Evolutionary conservation across 2,888 invertebrate genomes (phyloP), one percentile per base, ranked within the genome.

Genomic region (Amphipyra tragopoginis): DNA sequence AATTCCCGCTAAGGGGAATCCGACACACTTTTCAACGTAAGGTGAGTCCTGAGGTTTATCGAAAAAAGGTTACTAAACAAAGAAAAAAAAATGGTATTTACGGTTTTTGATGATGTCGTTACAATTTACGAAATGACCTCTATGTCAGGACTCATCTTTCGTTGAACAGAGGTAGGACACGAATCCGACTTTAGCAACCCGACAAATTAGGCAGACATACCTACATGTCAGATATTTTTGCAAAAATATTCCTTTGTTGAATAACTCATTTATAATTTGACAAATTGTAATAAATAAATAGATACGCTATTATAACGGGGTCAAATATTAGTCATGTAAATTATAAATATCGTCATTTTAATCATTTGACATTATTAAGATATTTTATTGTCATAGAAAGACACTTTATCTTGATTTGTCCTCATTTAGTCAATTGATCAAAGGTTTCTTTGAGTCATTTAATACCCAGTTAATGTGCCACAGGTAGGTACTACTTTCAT

Each of bases 391-490:
- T 42, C 55, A 67, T 49, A 21, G 10, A 29, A 45, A 56, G 39
- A 2, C 54, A 68, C 40, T 65, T 52, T 65, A 53, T 69, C 74
- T 65, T 73, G 72, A 61, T 65, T 69, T 73, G 55, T 55, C 26
- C 4, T 26, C 34, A 52, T 57, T 58, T 5, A 44, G 36, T 58
- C 48, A 34, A 63, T 38, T 49, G 49, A 47, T 63, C 50, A 59
- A 44, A 45, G 14, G 34, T 39, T 48, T 36, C 26, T 43, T 51
- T 40, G 10, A n/a, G 5, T 38, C 3, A 21, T 50, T 43, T 64
- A 21, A 36, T 42, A n/a, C n/a, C n/a, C n/a, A 53, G 21, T 42
- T 11, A 48, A 9, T 10, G 26, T 39, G 39, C 53, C 26, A 48
- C 21, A 21, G 21, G 21, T 21, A 21, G 21, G 21, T 8, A 62